Conservation (phyloP, 2,113 vertebrate genomes). For the Xyliphius kryptos region DNA sequence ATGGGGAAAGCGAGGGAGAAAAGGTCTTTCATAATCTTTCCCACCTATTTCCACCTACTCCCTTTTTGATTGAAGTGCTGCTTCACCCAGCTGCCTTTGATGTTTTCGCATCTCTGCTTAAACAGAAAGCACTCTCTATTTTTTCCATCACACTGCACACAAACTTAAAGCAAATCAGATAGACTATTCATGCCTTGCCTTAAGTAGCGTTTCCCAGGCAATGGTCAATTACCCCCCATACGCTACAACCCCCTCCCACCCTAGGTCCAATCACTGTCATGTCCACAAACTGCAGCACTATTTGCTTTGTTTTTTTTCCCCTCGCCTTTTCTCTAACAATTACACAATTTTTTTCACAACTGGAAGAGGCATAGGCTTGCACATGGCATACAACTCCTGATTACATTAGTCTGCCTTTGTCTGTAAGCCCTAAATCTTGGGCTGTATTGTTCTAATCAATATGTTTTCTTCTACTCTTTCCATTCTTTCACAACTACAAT, state of each 20-base stretch:
- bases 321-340: constrained; percentile 29
- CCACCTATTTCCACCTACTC: constrained; percentile 14
- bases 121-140: constrained; percentile 20
- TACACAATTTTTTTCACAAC: constrained; percentile 2
- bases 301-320: constrained; percentile 64
- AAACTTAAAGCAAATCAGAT: constrained; percentile 72
- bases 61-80: constrained; percentile 26
- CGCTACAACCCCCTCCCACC: constrained; percentile 66
- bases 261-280: constrained; percentile 61
- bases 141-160: constrained; percentile 65
- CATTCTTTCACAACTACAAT: constrained; percentile 45
- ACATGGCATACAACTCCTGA: constrained; percentile 49
- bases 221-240: constrained; percentile 76
- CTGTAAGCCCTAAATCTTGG: constrained; percentile 55
- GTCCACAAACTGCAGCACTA: no score
- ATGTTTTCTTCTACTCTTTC: constrained; percentile 57
- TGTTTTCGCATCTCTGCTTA: constrained; percentile 8
- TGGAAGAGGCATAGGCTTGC: constrained; percentile 43
- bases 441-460: constrained; percentile 58
- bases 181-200: constrained; percentile 56
- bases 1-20: no score
- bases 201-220: constrained; percentile 74
- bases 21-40: no score
- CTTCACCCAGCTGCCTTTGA: constrained; percentile 24
- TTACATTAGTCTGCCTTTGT: constrained; percentile 43